These are phyloP conservation scores for Otis tarda DNA, from an alignment of 2,113 vertebrate species.

Conservation along the genomic window DNA sequence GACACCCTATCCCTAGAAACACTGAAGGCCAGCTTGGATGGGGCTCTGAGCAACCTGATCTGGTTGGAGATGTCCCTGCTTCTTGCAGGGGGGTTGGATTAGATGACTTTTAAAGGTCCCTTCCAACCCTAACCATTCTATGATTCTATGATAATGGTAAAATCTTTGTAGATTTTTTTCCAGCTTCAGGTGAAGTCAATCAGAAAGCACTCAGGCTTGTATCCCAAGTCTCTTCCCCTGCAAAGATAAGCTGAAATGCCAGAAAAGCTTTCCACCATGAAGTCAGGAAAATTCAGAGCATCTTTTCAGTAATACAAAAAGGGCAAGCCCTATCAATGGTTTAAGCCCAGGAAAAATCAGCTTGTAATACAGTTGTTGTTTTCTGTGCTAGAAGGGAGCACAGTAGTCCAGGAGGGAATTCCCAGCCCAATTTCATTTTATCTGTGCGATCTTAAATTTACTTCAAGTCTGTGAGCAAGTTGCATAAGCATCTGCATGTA, in stretches of 20 bases:
- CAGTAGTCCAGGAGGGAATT: neutral
- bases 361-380: neutral
- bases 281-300: neutral
- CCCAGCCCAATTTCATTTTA: neutral
- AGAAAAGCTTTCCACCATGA: neutral
- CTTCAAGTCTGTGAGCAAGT: neutral
- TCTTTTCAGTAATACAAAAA: neutral
- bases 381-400: neutral
- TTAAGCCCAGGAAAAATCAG: neutral
- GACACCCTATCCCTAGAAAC: too few species aligned
- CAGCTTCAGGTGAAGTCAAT: neutral
- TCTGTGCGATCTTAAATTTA: neutral
- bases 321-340: neutral
- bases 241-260: neutral
- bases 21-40: too few species aligned
- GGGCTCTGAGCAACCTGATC: too few species aligned
- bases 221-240: neutral
- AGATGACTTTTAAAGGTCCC: too few species aligned
- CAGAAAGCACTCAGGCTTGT: neutral
- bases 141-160: neutral
- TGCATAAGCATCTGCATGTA: neutral
- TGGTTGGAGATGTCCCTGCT: too few species aligned
- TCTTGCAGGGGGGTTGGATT: too few species aligned
- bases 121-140: too few species aligned
- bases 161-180: neutral